Evolutionary conservation across 1,140 invertebrate species (phyloP), one percentile per base, ranked within the genome.

Genomic region (Temnothorax curvispinosus): DNA sequence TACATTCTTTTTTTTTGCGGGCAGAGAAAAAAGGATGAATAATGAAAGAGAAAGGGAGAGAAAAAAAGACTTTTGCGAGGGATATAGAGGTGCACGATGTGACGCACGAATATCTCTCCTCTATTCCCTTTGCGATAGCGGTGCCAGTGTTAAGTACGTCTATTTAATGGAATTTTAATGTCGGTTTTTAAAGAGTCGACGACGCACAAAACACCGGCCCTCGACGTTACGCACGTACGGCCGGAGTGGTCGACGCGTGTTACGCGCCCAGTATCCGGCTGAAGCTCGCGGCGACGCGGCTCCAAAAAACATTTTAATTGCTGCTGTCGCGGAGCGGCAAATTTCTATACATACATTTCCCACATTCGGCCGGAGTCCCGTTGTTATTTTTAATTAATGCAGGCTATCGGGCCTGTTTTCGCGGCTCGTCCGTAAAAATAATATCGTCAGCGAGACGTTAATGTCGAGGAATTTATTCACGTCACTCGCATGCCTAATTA

Each of bases 111-210:
- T 87, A 87, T 86, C 47, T 86, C 38, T 32, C 54, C 4, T 35
- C 18, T 64, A 72, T 62, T 85, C 71, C 35, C 62, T 85, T 88
- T 87, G 64, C 65, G 52, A 54, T 52, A 13, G 44, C 8, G 52
- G 74, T 54, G 47, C 50, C 58, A 89, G 60, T 64, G 88, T 82
- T 88, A 89, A 90, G 88, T 89, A 82, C 89, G 78, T 90, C 62
- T 81, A 87, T 89, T 91, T 91, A 82, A 91, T 91, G 75, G 76
- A 90, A 90, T 90, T 90, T 89, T 89, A 91, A 91, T 87, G 89
- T 87, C 71, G 54, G 56, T 71, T 86, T 90, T 80, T 85, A 78
- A 88, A 90, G 60, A 64, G 71, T 65, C 56, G 67, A 44, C 27
- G 52, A 69, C 38, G 38, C 62, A 54, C 54, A 35, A 71, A 84